Percentiles rank a stretch among this genome's conserved stretches.
Evolutionary conservation across 2,888 invertebrate genomes (phyloP).

Genomic region (Dynastes maya): DNA sequence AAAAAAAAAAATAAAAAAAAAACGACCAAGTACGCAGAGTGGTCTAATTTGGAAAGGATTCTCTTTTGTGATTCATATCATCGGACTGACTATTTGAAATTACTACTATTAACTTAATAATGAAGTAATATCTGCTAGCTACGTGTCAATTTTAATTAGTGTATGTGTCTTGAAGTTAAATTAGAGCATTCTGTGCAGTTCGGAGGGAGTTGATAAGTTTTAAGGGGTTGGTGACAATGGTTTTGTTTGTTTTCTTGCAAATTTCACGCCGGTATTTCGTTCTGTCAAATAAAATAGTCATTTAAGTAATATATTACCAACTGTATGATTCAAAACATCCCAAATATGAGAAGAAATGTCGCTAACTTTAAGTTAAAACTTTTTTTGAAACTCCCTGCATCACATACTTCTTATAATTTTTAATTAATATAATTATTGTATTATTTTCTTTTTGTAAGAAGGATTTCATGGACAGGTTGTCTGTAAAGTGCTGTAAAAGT

Average conservation of each 20-base stretch:
- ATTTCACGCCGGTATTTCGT: too few relatives aligned
- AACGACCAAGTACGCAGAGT: background rate
- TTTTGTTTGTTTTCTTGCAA: too few relatives aligned
- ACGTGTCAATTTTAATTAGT: constrained; percentile 26
- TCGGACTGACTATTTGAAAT: constrained; percentile 33
- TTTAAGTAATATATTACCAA: too few relatives aligned
- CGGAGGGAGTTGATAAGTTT: background rate
- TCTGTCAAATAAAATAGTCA: too few relatives aligned
- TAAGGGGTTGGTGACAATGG: too few relatives aligned
- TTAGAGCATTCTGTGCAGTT: constrained; percentile 30
- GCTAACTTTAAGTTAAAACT: background rate
- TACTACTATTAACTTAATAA: constrained; percentile 18
- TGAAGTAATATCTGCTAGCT: background rate
- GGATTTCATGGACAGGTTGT: too few relatives aligned
- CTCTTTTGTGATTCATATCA: constrained; percentile 46
- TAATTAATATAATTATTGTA: constrained; percentile 5
- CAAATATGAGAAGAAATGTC: too few relatives aligned
- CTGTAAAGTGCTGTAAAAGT: too few relatives aligned
- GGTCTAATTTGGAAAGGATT: constrained; percentile 24
- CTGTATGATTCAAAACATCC: too few relatives aligned
- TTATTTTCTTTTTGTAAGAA: too few relatives aligned
- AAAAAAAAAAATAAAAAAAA: constrained; percentile 7
- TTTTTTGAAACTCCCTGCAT: background rate
- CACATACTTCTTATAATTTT: constrained; percentile 1
- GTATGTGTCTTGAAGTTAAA: constrained; percentile 4